Evolutionary conservation across 2,888 invertebrate species (phyloP).

Genomic region (Tinea pellionella): DNA sequence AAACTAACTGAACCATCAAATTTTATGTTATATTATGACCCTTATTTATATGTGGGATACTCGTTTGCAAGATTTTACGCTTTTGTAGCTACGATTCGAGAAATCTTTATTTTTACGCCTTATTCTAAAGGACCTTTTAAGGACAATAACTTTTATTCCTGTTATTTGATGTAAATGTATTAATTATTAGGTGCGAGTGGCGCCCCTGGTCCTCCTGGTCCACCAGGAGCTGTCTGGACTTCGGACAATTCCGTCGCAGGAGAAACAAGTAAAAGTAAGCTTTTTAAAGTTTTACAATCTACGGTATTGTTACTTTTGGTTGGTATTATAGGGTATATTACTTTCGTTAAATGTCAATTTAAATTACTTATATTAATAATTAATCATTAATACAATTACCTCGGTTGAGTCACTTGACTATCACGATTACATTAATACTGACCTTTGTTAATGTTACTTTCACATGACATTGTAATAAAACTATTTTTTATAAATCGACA

Average conservation of each 20-base stretch:
- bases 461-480: neutral
- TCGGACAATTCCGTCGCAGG: conserved; percentile 40
- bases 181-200: conserved; percentile 37
- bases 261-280: conserved; percentile 21
- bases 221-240: conserved; percentile 24
- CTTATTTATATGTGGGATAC: conserved; percentile 56
- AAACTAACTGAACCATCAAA: conserved; percentile 62
- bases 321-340: neutral
- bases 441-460: neutral
- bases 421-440: neutral
- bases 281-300: no score
- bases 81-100: conserved; percentile 49
- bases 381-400: neutral
- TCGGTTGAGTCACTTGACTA: neutral
- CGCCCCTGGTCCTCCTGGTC: conserved; percentile 47
- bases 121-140: neutral
- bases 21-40: conserved; percentile 63
- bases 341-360: neutral
- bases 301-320: no score
- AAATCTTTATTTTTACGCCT: conserved; percentile 47
- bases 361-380: neutral
- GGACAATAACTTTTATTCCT: neutral
- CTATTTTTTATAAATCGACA: neutral
- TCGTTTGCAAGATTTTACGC: conserved; percentile 57
- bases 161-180: neutral